Base-by-base conservation (phyloP, 2,113 vertebrate genomes). In the Ochotona curzoniae region DNA sequence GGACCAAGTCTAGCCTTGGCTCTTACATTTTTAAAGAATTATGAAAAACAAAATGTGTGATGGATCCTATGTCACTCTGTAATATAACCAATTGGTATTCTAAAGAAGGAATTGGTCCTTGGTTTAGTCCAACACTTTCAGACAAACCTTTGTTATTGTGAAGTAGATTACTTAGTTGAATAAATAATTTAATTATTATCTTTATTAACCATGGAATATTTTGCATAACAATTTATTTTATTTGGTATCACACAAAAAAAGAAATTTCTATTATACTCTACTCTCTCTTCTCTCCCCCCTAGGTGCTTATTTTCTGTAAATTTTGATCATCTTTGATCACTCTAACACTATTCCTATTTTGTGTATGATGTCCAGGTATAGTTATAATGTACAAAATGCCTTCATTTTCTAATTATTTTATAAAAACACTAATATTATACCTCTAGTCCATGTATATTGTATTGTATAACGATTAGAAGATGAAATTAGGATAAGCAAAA, bases 361-460 rank as follows among this genome's bases (percentile, higher is more conserved):
- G 3, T 89, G 49, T 38, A 61, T 5, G 23, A 88, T 90, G 30
- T 89, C 38, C 17, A 57, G 74, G 26, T 57, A 23, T 3, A 78
- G 28, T 82, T 26, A 67, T 89, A 81, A 90, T 26, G 71, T 78
- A n/a, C 18, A 63, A 8, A 25, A 38, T 54, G 47, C 12, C 18
- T 88, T 78, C 26, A 74, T 69, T 83, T 92, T 89, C 38, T 86
- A 47, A 89, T 8, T 44, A 83, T 69, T 74, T 91, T 69, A 73
- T 70, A 35, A 87, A 93, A 87, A 95, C 6, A 11, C 23, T 44
- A 44, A 88, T 25, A 35, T 73, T 44, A 61, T 26, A 13, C 9
- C 25, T 92, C 25, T 47, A 26, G 44, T 79, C 57, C 28, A 54
- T 71, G 66, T 32, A 64, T 38, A 69, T 11, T 44, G 38, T 44